These are phyloP conservation scores for Scomberomorus guttatus DNA, from an alignment of 2,797 vertebrate genomes.

Conservation along the genomic window DNA sequence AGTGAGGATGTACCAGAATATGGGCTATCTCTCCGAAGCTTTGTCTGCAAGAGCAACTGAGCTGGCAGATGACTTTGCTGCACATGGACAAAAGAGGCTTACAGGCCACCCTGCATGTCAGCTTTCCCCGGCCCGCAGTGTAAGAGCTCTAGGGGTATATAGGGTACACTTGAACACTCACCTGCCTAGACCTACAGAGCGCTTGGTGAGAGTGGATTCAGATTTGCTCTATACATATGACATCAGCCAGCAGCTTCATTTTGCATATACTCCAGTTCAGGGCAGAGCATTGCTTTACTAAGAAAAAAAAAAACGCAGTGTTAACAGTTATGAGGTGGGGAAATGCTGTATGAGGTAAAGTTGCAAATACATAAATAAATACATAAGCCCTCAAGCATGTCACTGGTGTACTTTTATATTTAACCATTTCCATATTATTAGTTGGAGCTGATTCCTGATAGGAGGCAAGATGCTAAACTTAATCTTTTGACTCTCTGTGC, in stretches of 20 bases:
- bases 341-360: conserved; percentile 78
- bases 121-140: conserved; percentile 59
- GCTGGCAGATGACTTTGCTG: conserved; percentile 82
- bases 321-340: conserved; percentile 77
- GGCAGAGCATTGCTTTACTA: conserved; percentile 56
- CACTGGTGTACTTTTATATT: conserved; percentile 70
- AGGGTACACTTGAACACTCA: conserved; percentile 59
- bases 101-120: conserved; percentile 77
- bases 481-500: conserved; percentile 48
- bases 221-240: conserved; percentile 58
- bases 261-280: conserved; percentile 53
- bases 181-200: conserved; percentile 65
- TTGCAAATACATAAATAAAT: conserved; percentile 82
- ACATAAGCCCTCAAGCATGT: conserved; percentile 77
- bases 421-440: conserved; percentile 75
- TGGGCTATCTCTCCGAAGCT: conserved; percentile 72
- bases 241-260: conserved; percentile 56
- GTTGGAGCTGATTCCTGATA: conserved; percentile 60
- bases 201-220: conserved; percentile 67
- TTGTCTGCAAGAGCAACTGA: conserved; percentile 82
- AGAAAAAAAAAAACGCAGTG: conserved; percentile 71
- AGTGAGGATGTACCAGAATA: conserved; percentile 71
- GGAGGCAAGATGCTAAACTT: conserved; percentile 67
- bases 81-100: conserved; percentile 82
- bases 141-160: conserved; percentile 63